A percentile compares a stretch with the other conserved stretches of the same genome.
phyloP scores from a whole-genome alignment of 23 tunicate genomes.

The Aplidium turbinatum region DNA sequence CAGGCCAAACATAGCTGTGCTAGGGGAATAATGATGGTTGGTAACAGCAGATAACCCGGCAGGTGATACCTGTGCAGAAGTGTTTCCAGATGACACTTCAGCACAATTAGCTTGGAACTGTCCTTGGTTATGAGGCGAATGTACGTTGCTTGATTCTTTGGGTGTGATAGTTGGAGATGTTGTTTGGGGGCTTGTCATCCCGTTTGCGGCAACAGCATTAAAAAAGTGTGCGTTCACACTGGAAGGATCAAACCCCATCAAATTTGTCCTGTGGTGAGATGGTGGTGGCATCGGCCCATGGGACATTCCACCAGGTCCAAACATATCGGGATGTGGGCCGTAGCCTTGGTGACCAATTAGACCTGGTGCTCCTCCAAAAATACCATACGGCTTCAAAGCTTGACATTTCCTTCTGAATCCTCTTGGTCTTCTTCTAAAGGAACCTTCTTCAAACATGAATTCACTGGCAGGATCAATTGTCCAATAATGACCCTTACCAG shows the following conservation, averaged over 20 bases:
- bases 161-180: conserved; percentile 65
- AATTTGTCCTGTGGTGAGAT: conserved; percentile 56
- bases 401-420: conserved; percentile 99
- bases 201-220: conserved; percentile 69
- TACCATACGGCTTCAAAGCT: conserved; percentile 90
- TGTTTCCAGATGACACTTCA: conserved; percentile 44
- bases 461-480: conserved; percentile 98
- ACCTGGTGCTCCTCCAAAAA: conserved; percentile 73
- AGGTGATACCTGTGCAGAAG: conserved; percentile 66
- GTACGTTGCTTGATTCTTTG: conserved; percentile 58
- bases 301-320: conserved; percentile 66
- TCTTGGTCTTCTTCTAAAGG: conserved; percentile 95
- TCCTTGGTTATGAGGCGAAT: conserved; percentile 56
- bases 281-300: conserved; percentile 89
- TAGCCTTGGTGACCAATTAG: conserved; percentile 82
- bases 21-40: conserved; percentile 60
- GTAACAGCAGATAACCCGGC: conserved; percentile 37
- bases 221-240: conserved; percentile 61
- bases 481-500: conserved; percentile 99
- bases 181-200: conserved; percentile 67
- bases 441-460: conserved; percentile 99
- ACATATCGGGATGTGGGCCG: conserved; percentile 83
- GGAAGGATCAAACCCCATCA: conserved; percentile 76
- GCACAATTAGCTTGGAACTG: conserved; percentile 46
- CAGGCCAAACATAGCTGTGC: conserved; percentile 75